Base-by-base conservation (phyloP, 1,140 invertebrate species). In the Cardiocondyla obscurior region DNA sequence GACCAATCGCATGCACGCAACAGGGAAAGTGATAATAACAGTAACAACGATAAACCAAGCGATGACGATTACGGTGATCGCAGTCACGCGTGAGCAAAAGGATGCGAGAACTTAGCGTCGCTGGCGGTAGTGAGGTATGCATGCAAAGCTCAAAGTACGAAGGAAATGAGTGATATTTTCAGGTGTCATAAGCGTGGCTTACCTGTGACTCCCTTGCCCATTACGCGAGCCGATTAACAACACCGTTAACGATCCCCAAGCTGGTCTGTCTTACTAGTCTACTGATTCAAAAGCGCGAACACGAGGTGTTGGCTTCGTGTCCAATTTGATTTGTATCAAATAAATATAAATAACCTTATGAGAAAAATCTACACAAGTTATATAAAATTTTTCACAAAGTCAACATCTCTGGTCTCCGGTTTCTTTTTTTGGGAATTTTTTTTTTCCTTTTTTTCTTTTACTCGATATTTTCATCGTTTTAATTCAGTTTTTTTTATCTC, bases 211-310 rank as follows among this genome's bases (percentile, higher is more conserved):
- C 10, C 49, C 46, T 79, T 33, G 28, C 12, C 39, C 60, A 49
- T 30, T 42, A 49, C 22, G 39, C 33, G 86, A 89, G 87, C 83
- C 90, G 91, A 93, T 92, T 92, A 89, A 93, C 89, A 88, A 88
- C 89, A 86, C 85, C 88, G 83, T 79, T 89, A 88, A 89, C 86
- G 86, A 89, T 90, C 89, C 84, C 91, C 87, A 89, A 88, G 79
- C 89, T 85, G 73, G 82, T 85, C 84, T 82, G 77, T 89, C 87
- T 89, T 91, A 87, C 85, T 85, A 86, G 84, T 87, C 87, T 91
- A 90, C 42, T 84, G 72, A 64, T 86, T 65, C 67, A 65, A 36
- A 64, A 39, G 39, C 16, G 36, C 22, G 28, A 65, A 44, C 14
- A 65, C 33, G 14, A 55, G 8, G 25, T 28, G n/a, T 33, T 53